These are phyloP conservation scores for Procambarus clarkii DNA, from an alignment of 1,140 invertebrate species.

Conservation along the genomic window DNA sequence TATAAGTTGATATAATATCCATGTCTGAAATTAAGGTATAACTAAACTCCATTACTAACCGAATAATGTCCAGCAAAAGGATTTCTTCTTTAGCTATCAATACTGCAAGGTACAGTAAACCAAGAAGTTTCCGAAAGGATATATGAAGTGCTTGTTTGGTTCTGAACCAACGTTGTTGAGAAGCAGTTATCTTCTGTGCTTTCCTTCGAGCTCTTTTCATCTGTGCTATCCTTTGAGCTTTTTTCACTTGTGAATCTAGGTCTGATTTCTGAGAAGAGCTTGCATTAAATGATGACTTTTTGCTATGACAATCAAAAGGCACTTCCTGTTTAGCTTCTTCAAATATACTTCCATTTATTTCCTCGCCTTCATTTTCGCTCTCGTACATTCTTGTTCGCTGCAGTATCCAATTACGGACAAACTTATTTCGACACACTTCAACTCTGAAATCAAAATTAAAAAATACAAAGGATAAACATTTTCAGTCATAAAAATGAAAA, in stretches of 20 bases:
- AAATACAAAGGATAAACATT: background rate
- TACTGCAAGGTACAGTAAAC: conserved; percentile 37
- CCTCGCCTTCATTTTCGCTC: background rate
- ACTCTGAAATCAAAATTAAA: background rate
- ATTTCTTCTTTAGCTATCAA: conserved; percentile 29
- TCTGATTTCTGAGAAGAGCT: background rate
- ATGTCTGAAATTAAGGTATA: background rate
- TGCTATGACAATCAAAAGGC: too few species aligned
- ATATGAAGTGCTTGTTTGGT: background rate
- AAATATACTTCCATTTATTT: background rate
- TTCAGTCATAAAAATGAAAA: too few species aligned
- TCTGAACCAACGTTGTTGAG: background rate
- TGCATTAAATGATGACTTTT: background rate
- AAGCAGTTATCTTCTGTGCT: background rate
- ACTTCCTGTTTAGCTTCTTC: background rate
- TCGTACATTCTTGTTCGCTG: background rate
- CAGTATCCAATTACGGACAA: conserved; percentile 15
- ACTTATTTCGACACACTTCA: background rate
- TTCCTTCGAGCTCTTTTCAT: background rate
- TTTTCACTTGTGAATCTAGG: background rate
- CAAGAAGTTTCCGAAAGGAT: conserved; percentile 22
- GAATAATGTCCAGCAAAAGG: conserved; percentile 36
- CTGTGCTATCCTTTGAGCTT: background rate
- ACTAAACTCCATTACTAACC: background rate
- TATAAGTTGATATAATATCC: too few species aligned